phyloP scores from a whole-genome alignment of 2,113 vertebrate genomes.

The Zosterops borbonicus region DNA sequence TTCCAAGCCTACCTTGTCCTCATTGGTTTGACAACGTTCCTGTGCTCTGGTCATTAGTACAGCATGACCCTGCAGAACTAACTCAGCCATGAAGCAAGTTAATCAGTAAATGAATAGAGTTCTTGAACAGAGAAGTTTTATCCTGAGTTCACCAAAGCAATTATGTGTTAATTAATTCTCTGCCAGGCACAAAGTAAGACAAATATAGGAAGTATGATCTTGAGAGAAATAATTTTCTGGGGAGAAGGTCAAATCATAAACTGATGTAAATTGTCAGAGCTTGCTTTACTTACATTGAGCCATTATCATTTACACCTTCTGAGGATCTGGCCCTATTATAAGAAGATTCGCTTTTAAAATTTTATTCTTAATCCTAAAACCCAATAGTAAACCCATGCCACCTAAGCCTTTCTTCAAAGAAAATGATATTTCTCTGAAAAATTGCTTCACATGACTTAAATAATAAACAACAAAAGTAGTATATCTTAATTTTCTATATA shows the following conservation, averaged over 20 bases:
- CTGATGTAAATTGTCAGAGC: slow-evolving; percentile 17
- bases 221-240: slow-evolving; percentile 42
- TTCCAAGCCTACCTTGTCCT: slow-evolving; percentile 49
- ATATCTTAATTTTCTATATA: not conserved
- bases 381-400: not conserved
- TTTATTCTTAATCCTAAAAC: slow-evolving; percentile 32
- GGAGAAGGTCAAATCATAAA: slow-evolving; percentile 54
- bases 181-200: slow-evolving; percentile 59
- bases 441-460: not conserved
- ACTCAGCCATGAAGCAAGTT: slow-evolving; percentile 73
- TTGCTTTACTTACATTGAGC: not conserved
- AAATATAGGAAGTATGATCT: slow-evolving; percentile 66
- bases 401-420: not conserved
- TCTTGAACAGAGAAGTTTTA: slow-evolving; percentile 58
- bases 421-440: slow-evolving; percentile 9
- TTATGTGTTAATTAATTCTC: slow-evolving; percentile 65
- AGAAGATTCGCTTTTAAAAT: slow-evolving; percentile 18
- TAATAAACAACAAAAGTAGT: not conserved
- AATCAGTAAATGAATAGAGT: slow-evolving; percentile 70
- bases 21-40: slow-evolving; percentile 52
- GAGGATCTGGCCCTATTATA: not conserved
- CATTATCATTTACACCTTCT: not conserved
- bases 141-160: slow-evolving; percentile 59
- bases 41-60: slow-evolving; percentile 57
- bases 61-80: slow-evolving; percentile 56